These are phyloP conservation scores for Argynnis bischoffii DNA, from an alignment of 2,888 invertebrate genomes.

Conservation along the genomic window DNA sequence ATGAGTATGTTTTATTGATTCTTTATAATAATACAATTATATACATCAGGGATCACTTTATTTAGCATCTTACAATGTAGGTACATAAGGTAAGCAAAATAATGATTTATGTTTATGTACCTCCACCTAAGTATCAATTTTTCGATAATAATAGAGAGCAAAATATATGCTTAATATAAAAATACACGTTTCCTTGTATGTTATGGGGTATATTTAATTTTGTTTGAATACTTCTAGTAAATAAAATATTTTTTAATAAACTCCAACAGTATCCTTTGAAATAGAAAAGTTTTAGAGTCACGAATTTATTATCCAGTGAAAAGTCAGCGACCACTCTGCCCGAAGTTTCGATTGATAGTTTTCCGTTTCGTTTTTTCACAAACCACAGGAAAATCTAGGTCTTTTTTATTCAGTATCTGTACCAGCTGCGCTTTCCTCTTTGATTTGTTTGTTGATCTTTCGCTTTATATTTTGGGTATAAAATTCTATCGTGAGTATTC, in stretches of 20 bases:
- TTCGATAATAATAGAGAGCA: no score
- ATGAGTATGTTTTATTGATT: no score
- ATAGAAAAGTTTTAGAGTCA: constrained; percentile 10
- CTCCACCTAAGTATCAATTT: no score
- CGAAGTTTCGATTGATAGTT: constrained; percentile 58
- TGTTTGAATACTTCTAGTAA: not conserved
- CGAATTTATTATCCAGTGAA: constrained; percentile 59
- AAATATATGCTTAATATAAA: no score
- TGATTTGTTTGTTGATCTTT: constrained; percentile 25
- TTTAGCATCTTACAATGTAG: no score
- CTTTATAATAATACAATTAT: no score
- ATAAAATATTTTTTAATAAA: not conserved
- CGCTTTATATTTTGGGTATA: constrained; percentile 11
- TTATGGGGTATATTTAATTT: not conserved
- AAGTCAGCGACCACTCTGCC: constrained; percentile 51
- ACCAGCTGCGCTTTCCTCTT: constrained; percentile 31
- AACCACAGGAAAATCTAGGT: constrained; percentile 61
- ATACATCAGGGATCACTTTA: no score
- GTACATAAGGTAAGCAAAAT: no score
- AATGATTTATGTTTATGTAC: no score
- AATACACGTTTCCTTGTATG: no score
- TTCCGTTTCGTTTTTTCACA: constrained; percentile 52
- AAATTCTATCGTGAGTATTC: not conserved
- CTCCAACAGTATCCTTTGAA: constrained; percentile 7
- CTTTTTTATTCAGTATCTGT: constrained; percentile 40